These are phyloP conservation scores for Tragopan temminckii DNA, from an alignment of 2,797 vertebrate genomes.

Conservation along the genomic window DNA sequence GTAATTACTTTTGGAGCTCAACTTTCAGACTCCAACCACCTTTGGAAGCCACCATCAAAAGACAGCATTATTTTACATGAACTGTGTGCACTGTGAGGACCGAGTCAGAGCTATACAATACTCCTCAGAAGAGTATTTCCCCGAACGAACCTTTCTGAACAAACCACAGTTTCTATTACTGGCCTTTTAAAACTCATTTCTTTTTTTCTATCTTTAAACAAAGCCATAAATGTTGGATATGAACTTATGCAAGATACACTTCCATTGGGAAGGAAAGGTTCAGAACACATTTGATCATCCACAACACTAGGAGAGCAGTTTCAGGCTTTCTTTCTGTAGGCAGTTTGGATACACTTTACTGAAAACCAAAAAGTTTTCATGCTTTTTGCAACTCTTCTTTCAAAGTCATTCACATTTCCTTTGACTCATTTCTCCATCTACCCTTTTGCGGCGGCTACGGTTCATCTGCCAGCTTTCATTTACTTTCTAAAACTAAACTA, in stretches of 20 bases:
- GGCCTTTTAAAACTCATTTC: neutral
- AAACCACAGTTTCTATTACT: neutral
- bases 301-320: neutral
- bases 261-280: neutral
- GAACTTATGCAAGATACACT: neutral
- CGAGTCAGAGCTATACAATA: neutral
- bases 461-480: slow-evolving; percentile 53
- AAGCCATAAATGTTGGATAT: neutral
- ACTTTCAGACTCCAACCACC: neutral
- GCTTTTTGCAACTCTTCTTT: slow-evolving; percentile 23
- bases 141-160: neutral
- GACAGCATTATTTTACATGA: accelerated
- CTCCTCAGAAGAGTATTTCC: neutral
- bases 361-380: neutral
- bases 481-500: slow-evolving; percentile 10
- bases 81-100: neutral
- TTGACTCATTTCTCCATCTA: slow-evolving; percentile 31
- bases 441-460: slow-evolving; percentile 28
- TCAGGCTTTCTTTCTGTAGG: neutral
- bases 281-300: neutral
- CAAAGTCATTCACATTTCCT: neutral
- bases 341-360: neutral
- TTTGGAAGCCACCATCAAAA: neutral
- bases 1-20: neutral
- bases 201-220: neutral